Evolutionary conservation across 1,140 invertebrate genomes (phyloP), one percentile per base, ranked within the genome.

Genomic region (Drosophila erecta): DNA sequence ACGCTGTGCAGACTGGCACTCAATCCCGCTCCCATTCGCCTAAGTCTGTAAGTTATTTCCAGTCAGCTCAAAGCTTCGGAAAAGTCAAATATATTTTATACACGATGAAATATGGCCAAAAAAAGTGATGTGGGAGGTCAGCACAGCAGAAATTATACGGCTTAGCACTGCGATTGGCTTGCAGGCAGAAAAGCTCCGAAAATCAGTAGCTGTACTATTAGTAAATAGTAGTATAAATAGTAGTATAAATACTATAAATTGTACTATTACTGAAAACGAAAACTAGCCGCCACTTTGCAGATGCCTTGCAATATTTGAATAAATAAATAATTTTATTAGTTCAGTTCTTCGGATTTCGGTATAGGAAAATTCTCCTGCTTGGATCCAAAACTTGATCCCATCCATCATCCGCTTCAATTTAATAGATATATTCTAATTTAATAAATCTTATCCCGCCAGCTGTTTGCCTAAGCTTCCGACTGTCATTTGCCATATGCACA

Each of bases 61-160:
- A 86, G 73, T 56, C 60, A 59, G 54, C 81, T 49, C 50, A 56
- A 76, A 61, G 55, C 59, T 51, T 51, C 50, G 43, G 30, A 59
- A 69, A 79, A 79, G 70, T 79, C 59, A 81, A 76, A 87, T 81
- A 70, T 81, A 86, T 72, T 47, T 56, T 73, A 51, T 55, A 33
- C 27, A 35, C 44, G 37, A 43, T 60, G 46, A 54, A 41, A 70
- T 55, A 55, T 64, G 44, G 43, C 43, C 12, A 49, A 17, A 43
- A 37, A n/a, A 33, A 38, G 15, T 51, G 33, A 51, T 35, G 30
- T 35, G 49, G 10, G 30, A 14, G 27, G n/a, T 35, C 49, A 12
- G 8, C 15, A 51, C 35, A 51, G 12, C 47, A 33, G 8, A 33
- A 50, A 33, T 33, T 50, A 50, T 33, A 33, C 47, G 30, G 49